These are phyloP conservation scores for Andricus grossulariae DNA, from an alignment of 1,140 invertebrate species.

Conservation along the genomic window DNA sequence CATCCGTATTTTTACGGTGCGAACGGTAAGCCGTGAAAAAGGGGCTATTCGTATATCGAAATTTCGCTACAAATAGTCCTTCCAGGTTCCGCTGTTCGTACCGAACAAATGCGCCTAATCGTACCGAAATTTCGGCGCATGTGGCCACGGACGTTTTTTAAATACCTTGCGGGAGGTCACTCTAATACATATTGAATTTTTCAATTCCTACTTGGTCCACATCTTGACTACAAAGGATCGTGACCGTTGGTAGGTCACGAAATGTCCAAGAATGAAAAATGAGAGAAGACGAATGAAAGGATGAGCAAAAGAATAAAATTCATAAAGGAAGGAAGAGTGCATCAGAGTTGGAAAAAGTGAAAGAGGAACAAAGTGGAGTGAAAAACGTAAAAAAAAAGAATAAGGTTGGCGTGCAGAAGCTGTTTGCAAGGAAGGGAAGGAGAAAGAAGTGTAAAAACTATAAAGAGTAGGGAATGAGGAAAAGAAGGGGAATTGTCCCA, in stretches of 20 bases:
- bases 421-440: constrained; percentile 9
- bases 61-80: too few species aligned
- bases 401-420: constrained; percentile 49
- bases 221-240: constrained; percentile 31
- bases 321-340: constrained; percentile 34
- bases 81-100: too few species aligned
- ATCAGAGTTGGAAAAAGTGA: constrained; percentile 39
- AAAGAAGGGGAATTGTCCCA: constrained; percentile 56
- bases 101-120: too few species aligned
- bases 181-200: neutral
- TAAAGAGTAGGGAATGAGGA: constrained; percentile 46
- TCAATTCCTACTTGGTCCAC: constrained; percentile 31
- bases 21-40: too few species aligned
- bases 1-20: too few species aligned
- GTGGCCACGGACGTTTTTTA: too few species aligned
- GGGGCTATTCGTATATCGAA: too few species aligned
- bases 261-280: constrained; percentile 37
- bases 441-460: constrained; percentile 1
- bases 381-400: constrained; percentile 44
- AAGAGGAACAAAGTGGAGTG: constrained; percentile 38
- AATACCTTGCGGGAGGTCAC: too few species aligned
- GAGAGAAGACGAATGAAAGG: constrained; percentile 36
- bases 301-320: constrained; percentile 40
- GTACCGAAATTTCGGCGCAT: too few species aligned
- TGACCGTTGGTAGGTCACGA: constrained; percentile 47